phyloP scores from a whole-genome alignment of 2,113 vertebrate genomes.

The Odontesthes bonariensis region DNA sequence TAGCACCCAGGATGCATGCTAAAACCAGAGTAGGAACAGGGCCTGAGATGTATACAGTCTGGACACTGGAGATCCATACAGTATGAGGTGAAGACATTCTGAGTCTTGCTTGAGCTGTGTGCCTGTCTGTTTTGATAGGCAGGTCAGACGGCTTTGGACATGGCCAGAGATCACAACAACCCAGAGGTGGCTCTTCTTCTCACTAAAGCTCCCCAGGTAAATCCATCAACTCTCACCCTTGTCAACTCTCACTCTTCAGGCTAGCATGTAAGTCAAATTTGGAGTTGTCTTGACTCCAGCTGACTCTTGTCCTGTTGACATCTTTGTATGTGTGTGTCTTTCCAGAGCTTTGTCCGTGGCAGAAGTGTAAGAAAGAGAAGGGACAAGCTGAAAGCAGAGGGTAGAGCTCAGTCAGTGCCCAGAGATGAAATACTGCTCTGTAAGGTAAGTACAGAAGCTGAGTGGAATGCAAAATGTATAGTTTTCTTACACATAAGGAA shows the following conservation, averaged over 20 bases:
- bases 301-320: background rate
- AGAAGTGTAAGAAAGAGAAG: conserved; percentile 94
- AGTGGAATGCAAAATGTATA: background rate
- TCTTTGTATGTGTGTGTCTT: conserved; percentile 67
- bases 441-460: conserved; percentile 67
- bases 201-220: conserved; percentile 95
- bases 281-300: too few relatives aligned
- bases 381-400: conserved; percentile 93
- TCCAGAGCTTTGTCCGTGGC: conserved; percentile 92
- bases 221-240: background rate
- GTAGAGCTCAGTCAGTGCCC: conserved; percentile 95
- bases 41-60: background rate
- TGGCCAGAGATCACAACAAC: conserved; percentile 92
- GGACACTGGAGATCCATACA: too few relatives aligned
- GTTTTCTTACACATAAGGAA: too few relatives aligned
- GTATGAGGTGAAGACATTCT: background rate
- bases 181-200: conserved; percentile 93
- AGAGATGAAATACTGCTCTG: conserved; percentile 88
- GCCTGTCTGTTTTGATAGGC: conserved; percentile 78
- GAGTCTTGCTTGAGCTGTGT: background rate
- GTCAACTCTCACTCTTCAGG: background rate
- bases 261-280: too few relatives aligned
- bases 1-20: too few relatives aligned
- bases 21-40: background rate
- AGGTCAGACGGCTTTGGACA: conserved; percentile 92